These are phyloP conservation scores for Ormyrus labotus DNA, from an alignment of 2,888 invertebrate species.

Conservation along the genomic window DNA sequence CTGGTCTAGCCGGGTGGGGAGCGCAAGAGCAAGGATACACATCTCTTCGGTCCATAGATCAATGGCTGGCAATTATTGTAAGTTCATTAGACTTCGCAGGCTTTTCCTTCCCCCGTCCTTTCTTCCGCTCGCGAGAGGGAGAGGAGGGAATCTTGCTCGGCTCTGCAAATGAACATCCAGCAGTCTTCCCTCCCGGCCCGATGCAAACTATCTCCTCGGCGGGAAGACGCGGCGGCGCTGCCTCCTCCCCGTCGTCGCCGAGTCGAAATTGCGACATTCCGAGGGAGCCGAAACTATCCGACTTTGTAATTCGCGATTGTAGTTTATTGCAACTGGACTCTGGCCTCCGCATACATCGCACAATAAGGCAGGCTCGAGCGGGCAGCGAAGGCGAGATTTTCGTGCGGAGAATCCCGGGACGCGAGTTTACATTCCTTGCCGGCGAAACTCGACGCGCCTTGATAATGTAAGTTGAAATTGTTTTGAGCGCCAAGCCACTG, in stretches of 20 bases:
- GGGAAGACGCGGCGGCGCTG: constrained; percentile 48
- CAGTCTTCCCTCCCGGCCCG: constrained; percentile 38
- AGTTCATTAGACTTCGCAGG: constrained; percentile 73
- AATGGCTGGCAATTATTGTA: constrained; percentile 76
- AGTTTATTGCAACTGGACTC: constrained; percentile 69
- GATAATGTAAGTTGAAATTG: constrained; percentile 54
- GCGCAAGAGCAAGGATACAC: constrained; percentile 62
- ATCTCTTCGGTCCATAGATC: constrained; percentile 74
- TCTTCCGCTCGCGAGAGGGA: constrained; percentile 50
- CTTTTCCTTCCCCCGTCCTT: constrained; percentile 44
- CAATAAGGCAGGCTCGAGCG: constrained; percentile 39
- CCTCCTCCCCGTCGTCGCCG: constrained; percentile 7
- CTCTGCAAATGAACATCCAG: constrained; percentile 36
- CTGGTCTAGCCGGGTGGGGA: constrained; percentile 59
- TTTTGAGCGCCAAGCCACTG: constrained; percentile 19
- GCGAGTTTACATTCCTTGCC: constrained; percentile 50
- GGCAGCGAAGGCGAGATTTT: constrained; percentile 50
- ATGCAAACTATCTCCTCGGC: constrained; percentile 64
- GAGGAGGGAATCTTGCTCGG: constrained; percentile 10
- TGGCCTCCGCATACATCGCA: neutral
- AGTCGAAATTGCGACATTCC: constrained; percentile 76
- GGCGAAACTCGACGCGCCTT: constrained; percentile 45
- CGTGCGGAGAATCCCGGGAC: constrained; percentile 22
- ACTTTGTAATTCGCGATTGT: constrained; percentile 76
- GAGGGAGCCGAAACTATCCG: constrained; percentile 74